Base-by-base conservation (phyloP, 2,888 invertebrate genomes). In the Athrips mouffetella region DNA sequence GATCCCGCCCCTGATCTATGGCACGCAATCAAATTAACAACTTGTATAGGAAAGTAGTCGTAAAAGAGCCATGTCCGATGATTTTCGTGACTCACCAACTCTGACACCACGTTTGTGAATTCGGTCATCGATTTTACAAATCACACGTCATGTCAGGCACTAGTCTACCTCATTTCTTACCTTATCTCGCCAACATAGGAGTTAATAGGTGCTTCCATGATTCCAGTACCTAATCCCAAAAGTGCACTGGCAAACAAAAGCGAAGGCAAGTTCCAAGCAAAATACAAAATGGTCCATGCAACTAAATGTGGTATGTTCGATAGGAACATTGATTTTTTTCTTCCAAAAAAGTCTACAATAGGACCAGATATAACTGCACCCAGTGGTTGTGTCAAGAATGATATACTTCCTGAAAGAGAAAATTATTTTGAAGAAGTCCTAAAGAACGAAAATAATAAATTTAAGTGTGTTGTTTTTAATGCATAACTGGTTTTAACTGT, bases 111-210 rank as follows among this genome's bases (percentile, higher is more conserved):
- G n/a, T n/a, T n/a, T n/a, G n/a, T n/a, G n/a, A n/a, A n/a, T n/a
- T n/a, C n/a, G n/a, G n/a, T n/a, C n/a, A n/a, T n/a, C n/a, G 1
- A 30, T 13, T 2, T 30, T 29, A 8, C n/a, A 29, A 10, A 2
- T n/a, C 2, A 8, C n/a, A 10, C 4, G 2, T 11, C 13, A 11
- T 5, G 11, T 30, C 3, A 8, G 11, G 5, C 4, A 11, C 25
- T 16, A 8, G 8, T 47, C 6, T 25, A 30, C 11, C n/a, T 10
- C 0, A 2, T 15, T 37, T 27, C 61, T 59, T 51, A 89, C 89
- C 87, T 87, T 27, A 91, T 89, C 76, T 91, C 91, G 3, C 90
- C 90, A 7, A 91, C 87, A 58, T 91, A 91, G 1, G 90, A 87
- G 47, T 89, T 81, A 35, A 90, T 87, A 0, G 91, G 91, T 0